Base-by-base conservation (phyloP, 2,888 invertebrate species). In the Coleophora flavipennella region DNA sequence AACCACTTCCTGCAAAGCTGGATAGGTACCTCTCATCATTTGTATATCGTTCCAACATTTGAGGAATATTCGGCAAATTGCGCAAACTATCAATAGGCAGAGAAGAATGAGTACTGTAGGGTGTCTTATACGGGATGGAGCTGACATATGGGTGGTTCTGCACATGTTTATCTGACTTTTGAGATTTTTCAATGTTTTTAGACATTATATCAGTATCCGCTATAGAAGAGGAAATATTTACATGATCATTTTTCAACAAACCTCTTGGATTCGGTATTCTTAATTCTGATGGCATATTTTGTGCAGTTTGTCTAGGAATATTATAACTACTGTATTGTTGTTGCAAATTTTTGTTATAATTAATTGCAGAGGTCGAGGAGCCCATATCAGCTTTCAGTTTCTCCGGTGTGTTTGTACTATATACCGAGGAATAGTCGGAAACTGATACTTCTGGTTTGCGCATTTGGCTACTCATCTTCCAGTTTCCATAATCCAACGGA, bases 41-140 rank as follows among this genome's bases (percentile, higher is more conserved):
- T 1, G 76, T 62, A 57, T 86, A 88, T 33, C 89, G 67, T 53
- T 89, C 89, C 34, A 89, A 74, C 66, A 89, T 88, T 64, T 88
- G 89, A 10, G 88, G 86, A 43, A 89, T 72, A 59, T 85, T 88
- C 4, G 87, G 81, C 42, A 89, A 64, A 62, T 85, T 88, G 31
- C 88, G 70, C 42, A 88, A 60, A 32, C 83, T 77, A 37, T 88
- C 88, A 41, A 88, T 72, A 31, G 84, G 80, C 36, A 85, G 63
- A 9, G 79, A 50, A 1, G 83, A 59, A 46, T 83, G 66, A 36
- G 67, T 57, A 44, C 64, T 70, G 40, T 78, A 83, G 8, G 80
- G 69, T 27, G 76, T 63, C 56, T 83, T 84, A 46, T 81, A 84
- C 2, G 72, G 67, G 46, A 73, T 64, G n/a, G 80, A 65, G 40